Conservation (phyloP, 2,888 invertebrate species). For the Podotricha telesiphe region DNA sequence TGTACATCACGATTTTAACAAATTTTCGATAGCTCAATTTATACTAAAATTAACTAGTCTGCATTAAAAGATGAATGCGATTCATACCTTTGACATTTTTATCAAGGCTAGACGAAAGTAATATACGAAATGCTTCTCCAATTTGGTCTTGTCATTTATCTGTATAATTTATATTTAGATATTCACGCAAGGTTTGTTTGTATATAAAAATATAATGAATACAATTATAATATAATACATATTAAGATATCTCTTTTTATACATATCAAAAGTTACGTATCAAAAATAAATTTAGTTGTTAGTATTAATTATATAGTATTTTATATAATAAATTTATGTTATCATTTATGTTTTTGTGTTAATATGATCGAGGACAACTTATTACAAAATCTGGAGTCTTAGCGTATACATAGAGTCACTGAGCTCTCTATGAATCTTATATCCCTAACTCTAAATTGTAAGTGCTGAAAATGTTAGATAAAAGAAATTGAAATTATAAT, state of each 20-base stretch:
- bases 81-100: conserved; percentile 8
- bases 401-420: too few species aligned
- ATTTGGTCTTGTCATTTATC: not conserved
- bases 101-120: conserved; percentile 18
- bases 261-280: not conserved
- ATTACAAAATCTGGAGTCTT: too few species aligned
- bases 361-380: too few species aligned
- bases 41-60: conserved; percentile 16
- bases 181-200: not conserved
- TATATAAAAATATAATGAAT: not conserved
- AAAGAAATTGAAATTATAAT: too few species aligned
- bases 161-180: not conserved
- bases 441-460: too few species aligned
- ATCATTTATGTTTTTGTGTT: too few species aligned
- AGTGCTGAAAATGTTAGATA: too few species aligned
- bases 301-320: too few species aligned
- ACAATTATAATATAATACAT: not conserved
- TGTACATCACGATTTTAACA: conserved; percentile 66
- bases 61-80: conserved; percentile 5
- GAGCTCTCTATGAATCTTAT: too few species aligned
- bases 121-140: not conserved
- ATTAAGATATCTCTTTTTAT: not conserved
- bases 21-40: conserved; percentile 53
- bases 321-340: too few species aligned
- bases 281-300: too few species aligned